Percentiles rank a stretch among this genome's conserved stretches.
Evolutionary conservation across 2,113 vertebrate species (phyloP).

Genomic region (Coturnix japonica): DNA sequence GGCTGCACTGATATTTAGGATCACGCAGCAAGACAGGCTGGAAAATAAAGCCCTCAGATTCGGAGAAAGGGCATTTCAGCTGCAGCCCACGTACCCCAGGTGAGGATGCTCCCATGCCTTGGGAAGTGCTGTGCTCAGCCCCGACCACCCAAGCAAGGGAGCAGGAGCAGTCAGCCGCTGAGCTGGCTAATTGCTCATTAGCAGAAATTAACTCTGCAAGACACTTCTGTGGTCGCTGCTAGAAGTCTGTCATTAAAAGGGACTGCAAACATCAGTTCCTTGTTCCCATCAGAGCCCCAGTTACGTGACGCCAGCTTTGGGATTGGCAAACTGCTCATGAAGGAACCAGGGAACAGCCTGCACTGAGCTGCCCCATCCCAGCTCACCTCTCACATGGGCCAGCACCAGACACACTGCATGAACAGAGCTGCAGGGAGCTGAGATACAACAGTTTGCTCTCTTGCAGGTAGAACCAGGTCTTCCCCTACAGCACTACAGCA

Average conservation of each 20-base stretch:
- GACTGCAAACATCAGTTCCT: not conserved
- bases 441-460: not conserved
- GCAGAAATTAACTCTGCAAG: constrained; percentile 9
- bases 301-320: not conserved
- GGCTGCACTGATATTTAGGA: not conserved
- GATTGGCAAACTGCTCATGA: not conserved
- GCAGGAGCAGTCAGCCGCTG: not conserved
- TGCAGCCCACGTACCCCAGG: not conserved
- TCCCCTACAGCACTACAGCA: not conserved
- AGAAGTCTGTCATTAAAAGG: not conserved
- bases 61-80: not conserved
- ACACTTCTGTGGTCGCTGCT: constrained; percentile 30
- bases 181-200: constrained; percentile 52
- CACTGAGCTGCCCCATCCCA: not conserved
- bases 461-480: fast-evolving
- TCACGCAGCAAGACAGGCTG: not conserved
- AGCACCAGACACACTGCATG: fast-evolving
- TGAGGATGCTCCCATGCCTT: not conserved
- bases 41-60: not conserved
- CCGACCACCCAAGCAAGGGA: not conserved
- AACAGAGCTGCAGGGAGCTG: not conserved
- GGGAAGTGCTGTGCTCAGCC: not conserved
- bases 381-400: fast-evolving
- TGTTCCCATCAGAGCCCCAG: not conserved
- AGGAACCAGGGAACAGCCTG: fast-evolving